Conservation (phyloP, 1,140 invertebrate genomes). For the Pseudomyrmex cubaensis region DNA sequence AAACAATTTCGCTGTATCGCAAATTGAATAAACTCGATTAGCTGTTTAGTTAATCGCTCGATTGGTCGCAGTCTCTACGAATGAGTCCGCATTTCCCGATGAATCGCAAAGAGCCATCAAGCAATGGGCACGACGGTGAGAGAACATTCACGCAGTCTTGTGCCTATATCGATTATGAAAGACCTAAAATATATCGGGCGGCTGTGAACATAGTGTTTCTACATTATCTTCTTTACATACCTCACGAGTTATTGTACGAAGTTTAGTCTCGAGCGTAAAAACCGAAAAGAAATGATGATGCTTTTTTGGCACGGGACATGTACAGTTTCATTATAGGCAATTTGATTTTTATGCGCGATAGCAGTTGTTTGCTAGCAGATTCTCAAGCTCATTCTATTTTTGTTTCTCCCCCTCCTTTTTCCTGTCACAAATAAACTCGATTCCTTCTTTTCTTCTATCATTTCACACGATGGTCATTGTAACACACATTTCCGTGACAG, state of each 20-base stretch:
- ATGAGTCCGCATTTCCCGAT: conserved; percentile 2
- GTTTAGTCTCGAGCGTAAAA: conserved; percentile 1
- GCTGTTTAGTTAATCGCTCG: conserved; percentile 1
- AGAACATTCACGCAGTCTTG: conserved; percentile 19
- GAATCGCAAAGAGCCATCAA: neutral
- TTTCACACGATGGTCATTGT: neutral
- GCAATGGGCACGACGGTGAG: neutral
- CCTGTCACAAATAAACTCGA: neutral
- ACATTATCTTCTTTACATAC: conserved; percentile 16
- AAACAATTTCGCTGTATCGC: conserved; percentile 14
- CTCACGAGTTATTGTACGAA: conserved; percentile 36
- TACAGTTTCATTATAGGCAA: conserved; percentile 19
- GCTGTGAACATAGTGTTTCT: conserved; percentile 3
- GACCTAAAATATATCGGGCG: neutral
- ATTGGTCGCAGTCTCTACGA: neutral
- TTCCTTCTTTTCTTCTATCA: neutral
- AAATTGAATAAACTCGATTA: conserved; percentile 29
- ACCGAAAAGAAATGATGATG: conserved; percentile 13
- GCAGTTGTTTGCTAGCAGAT: neutral
- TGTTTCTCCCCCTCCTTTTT: neutral
- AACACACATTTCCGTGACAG: neutral
- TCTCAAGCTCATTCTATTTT: conserved; percentile 40
- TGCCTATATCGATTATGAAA: neutral
- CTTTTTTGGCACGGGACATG: conserved; percentile 62
- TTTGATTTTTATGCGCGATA: conserved; percentile 19